Conservation (phyloP, 2,113 vertebrate species). For the Pseudopodoces humilis region DNA sequence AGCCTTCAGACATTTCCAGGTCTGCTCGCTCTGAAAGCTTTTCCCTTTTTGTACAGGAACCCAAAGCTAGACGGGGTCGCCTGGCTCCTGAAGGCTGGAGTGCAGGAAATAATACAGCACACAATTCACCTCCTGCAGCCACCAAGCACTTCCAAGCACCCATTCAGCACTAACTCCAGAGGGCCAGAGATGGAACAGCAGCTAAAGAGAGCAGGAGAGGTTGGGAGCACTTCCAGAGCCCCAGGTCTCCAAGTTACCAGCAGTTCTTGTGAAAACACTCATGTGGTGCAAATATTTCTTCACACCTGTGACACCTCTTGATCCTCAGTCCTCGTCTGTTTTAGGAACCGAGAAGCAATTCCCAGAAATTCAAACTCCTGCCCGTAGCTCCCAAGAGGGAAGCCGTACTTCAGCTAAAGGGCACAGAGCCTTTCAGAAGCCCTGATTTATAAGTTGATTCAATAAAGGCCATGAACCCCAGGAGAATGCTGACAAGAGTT, state of each 20-base stretch:
- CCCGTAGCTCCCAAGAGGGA: background rate
- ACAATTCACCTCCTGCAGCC: background rate
- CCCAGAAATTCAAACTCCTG: background rate
- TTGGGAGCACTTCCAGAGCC: background rate
- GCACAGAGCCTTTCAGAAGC: conserved; percentile 9
- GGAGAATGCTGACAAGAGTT: conserved; percentile 37
- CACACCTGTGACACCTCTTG: background rate
- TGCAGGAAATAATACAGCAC: background rate
- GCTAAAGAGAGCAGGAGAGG: background rate
- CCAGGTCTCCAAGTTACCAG: background rate
- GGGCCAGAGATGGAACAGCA: background rate
- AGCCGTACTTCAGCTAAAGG: background rate
- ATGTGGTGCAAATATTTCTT: background rate
- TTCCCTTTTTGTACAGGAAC: background rate
- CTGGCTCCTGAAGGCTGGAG: background rate
- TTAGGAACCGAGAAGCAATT: background rate
- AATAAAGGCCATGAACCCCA: background rate
- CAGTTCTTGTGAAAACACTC: background rate
- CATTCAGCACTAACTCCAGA: background rate
- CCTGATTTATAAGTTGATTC: background rate
- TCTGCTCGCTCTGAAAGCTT: background rate
- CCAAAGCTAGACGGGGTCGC: background rate
- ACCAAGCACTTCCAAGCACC: background rate
- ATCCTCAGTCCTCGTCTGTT: background rate
- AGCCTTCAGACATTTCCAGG: background rate